Conservation (phyloP, 2,113 vertebrate genomes). For the Etia nguti region DNA sequence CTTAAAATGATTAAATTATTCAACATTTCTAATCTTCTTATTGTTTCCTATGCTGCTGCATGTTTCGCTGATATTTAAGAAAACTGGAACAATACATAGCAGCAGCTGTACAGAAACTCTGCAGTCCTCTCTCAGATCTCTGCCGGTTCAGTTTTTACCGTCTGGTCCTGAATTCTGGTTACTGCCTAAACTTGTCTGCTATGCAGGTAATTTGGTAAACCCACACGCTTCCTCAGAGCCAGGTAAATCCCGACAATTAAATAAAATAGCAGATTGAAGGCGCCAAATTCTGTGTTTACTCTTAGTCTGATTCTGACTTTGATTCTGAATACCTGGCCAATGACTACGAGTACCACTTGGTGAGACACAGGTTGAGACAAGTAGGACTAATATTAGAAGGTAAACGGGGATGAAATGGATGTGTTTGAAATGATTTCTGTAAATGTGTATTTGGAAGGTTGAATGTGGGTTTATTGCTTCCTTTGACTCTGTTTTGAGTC, state of each 20-base stretch:
- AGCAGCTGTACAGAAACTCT: neutral
- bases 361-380: neutral
- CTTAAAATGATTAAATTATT: neutral
- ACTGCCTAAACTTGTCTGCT: neutral
- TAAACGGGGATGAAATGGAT: neutral
- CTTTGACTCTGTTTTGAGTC: neutral
- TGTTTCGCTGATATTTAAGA: neutral
- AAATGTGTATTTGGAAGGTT: neutral
- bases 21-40: neutral
- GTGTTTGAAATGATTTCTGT: neutral
- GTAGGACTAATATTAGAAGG: neutral
- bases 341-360: neutral
- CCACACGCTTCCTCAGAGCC: neutral
- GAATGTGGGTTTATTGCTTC: neutral
- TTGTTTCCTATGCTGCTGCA: neutral
- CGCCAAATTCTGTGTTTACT: neutral
- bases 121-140: neutral
- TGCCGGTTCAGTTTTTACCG: neutral
- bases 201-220: neutral
- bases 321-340: neutral
- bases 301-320: neutral
- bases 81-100: neutral
- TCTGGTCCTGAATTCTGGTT: neutral
- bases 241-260: neutral
- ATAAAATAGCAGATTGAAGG: neutral